Conservation (phyloP, 2,797 vertebrate species). For the Euphonia xanthogaster region DNA sequence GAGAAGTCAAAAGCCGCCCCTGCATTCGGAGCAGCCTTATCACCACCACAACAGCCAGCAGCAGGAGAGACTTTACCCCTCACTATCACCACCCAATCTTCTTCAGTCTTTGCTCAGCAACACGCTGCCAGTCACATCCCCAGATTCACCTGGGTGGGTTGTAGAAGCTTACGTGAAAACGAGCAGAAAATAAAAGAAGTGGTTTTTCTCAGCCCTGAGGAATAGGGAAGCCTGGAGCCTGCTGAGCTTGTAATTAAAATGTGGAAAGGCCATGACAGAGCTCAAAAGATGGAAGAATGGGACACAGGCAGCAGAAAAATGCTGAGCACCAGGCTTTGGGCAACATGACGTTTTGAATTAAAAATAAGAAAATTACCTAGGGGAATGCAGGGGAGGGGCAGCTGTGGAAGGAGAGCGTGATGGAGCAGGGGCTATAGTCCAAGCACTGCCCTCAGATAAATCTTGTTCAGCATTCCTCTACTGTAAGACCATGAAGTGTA, state of each 20-base stretch:
- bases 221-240: background rate
- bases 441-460: background rate
- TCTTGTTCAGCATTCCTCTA: accelerated
- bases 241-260: slow-evolving; percentile 50
- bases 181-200: background rate
- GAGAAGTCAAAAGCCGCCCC: background rate
- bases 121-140: accelerated
- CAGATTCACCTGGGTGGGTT: background rate
- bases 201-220: background rate
- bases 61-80: background rate
- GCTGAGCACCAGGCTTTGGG: background rate
- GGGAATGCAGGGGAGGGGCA: accelerated
- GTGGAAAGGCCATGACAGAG: background rate
- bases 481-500: background rate
- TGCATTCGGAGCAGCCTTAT: background rate
- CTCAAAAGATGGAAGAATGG: slow-evolving; percentile 27
- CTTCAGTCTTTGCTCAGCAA: background rate
- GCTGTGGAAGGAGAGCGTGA: background rate
- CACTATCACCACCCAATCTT: background rate
- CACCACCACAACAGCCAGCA: background rate
- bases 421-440: background rate
- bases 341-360: background rate
- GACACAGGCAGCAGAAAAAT: slow-evolving; percentile 3
- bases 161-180: accelerated
- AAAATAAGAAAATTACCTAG: slow-evolving; percentile 46